Evolutionary conservation across 2,888 invertebrate species (phyloP), one percentile per base, ranked within the genome.

Genomic region (Odontothrips loti): DNA sequence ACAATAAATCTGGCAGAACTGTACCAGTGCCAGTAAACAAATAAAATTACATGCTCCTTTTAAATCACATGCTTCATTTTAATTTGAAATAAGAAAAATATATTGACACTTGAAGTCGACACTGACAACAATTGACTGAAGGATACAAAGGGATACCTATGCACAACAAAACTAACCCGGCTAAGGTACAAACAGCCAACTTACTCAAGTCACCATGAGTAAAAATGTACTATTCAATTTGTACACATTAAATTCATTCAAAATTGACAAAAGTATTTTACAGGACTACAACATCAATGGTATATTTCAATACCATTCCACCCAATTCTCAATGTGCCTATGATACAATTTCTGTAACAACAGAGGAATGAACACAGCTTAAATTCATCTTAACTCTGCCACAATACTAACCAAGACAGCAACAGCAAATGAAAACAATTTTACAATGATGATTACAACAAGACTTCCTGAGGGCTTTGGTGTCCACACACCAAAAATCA

Each of bases 71-170:
- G 27, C 27, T 75, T 27, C 23, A 27, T 9, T 68, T 75, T 3
- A 75, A 75, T 27, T 27, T 75, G 27, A 75, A 75, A 75, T 75
- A 75, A 75, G 68, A 75, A 75, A 75, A 75, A 75, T 75, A 75
- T 75, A 75, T 75, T 75, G 68, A 27, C 68, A 27, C 23, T 75
- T 75, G 68, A 12, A 75, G 68, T 75, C 68, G 27, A 27, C 68
- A 75, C 12, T 27, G 23, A 27, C 68, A 75, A 27, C 68, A 75
- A 75, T 75, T 75, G 68, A 75, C 68, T 75, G 68, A 23, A 75
- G 68, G 27, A 75, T 12, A 75, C 68, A 75, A 75, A 27, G 11
- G 27, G 27, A 23, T 75, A 75, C 68, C 23, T 27, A 75, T 75
- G 23, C 68, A 27, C 27, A 75, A 75, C 68, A 75, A 75, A 75